Percentiles rank a stretch among this genome's conserved stretches.
Conservation (phyloP, 2,888 invertebrate genomes). For the Gymnocheta viridis region DNA sequence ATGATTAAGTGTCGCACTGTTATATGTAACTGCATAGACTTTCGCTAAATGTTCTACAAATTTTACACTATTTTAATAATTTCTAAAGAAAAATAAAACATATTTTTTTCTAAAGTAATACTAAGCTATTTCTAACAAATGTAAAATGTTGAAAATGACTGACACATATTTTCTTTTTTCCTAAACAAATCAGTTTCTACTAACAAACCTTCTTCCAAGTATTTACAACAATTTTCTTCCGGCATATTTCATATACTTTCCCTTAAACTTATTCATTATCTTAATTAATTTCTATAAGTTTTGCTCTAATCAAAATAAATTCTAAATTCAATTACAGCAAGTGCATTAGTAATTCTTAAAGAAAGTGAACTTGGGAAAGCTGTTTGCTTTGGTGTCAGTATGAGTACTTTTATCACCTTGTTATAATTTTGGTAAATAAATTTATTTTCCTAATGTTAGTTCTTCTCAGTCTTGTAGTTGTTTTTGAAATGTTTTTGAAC, state of each 20-base stretch:
- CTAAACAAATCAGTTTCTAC: no score
- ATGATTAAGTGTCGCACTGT: no score
- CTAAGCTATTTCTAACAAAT: no score
- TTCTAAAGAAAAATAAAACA: no score
- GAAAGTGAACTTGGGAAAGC: background rate
- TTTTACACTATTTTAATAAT: no score
- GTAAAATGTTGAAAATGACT: no score
- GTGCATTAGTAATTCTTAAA: background rate
- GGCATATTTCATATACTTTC: background rate
- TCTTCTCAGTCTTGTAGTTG: background rate
- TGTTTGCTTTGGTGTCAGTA: background rate
- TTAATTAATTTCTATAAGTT: background rate
- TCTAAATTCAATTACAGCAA: conserved; percentile 16
- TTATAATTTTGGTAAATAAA: conserved; percentile 1
- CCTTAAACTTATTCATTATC: background rate
- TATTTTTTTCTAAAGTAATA: no score
- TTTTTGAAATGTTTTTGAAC: background rate
- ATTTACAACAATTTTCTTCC: background rate
- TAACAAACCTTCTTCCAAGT: background rate
- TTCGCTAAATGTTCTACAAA: no score
- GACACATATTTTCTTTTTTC: no score
- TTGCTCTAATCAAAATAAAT: conserved; percentile 30
- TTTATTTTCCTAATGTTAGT: background rate
- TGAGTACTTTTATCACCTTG: conserved; percentile 14
- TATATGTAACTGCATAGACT: no score